Conservation (phyloP, 2,113 vertebrate species). For the Tursiops truncatus region DNA sequence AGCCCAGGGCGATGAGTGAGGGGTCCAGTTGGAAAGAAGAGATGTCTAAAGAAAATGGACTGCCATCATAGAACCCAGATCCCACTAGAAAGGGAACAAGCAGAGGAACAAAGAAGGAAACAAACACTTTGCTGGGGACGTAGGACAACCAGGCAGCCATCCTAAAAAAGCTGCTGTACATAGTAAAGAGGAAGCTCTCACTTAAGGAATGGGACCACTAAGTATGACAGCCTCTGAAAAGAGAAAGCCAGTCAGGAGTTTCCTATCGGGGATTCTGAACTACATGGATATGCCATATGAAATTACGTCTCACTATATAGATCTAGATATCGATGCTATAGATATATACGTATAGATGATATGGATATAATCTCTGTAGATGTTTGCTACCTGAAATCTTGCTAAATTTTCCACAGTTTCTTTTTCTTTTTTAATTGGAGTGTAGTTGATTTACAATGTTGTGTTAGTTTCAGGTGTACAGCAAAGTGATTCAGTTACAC, state of each 20-base stretch:
- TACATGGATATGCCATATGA: neutral
- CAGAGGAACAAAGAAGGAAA: neutral
- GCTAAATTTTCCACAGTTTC: neutral
- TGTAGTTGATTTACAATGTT: neutral
- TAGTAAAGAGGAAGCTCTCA: neutral
- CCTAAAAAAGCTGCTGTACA: neutral
- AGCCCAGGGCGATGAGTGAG: neutral
- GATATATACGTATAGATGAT: neutral
- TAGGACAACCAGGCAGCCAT: neutral
- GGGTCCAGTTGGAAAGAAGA: neutral
- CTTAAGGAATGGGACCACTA: neutral
- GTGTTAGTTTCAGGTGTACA: neutral
- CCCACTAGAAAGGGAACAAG: neutral
- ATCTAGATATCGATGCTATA: neutral
- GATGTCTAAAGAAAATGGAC: neutral
- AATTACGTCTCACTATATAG: neutral
- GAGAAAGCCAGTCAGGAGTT: neutral
- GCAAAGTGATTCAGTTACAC: neutral
- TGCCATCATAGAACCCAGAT: neutral
- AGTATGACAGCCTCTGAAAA: neutral
- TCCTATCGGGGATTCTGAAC: neutral
- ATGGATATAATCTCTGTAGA: neutral
- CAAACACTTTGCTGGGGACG: neutral
- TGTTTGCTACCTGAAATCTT: conserved; percentile 52
- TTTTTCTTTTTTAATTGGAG: neutral